Base-by-base conservation (phyloP, 2,797 vertebrate species). In the Sebastes nivosus region DNA sequence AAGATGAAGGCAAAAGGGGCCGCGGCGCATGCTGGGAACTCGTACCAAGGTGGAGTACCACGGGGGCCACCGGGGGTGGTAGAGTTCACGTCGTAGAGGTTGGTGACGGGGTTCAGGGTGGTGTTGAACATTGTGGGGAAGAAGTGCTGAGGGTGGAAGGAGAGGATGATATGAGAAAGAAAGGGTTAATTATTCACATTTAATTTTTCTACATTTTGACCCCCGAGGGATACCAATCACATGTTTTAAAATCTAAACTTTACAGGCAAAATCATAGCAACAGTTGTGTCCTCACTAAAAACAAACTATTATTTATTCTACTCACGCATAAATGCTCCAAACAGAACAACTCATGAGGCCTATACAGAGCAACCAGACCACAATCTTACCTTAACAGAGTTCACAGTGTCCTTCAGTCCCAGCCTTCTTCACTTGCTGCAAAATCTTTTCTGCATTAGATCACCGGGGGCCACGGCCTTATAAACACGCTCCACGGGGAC, bases 1-100 rank as follows among this genome's bases (percentile, higher is more conserved):
- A 96, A 95, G 27, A 94, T 16, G 32, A 93, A 96, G 61, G 80
- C 93, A 4, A 94, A 93, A 1, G 95, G 94, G 0, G 91, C 87
- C n/a, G 63, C 80, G 0, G 72, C 79, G 1, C 95, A 96, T 16
- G 59, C 83, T 0, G 90, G 77, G 22, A 80, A 92, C 66, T 93
- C 81, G 67, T 95, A 95, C 95, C 95, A 96, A 0, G 80, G 93
- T 0, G 83, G 82, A 20, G 22, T 79, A 2, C 67, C 72, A 5
- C 32, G 8, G 6, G 61, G 12, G 10, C 6, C 64, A 0, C 46
- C 16, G 1, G 55, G 7, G 32, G 2, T 68, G 65, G 84, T 87
- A 0, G 79, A 83, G 82, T 88, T 92, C 12, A 27, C 3, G 11
- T 42, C 3, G 11, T 52, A 9, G 59, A 36, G 20, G 59, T 10